Conservation (phyloP, 2,113 vertebrate genomes). For the Stegostoma tigrinum region DNA sequence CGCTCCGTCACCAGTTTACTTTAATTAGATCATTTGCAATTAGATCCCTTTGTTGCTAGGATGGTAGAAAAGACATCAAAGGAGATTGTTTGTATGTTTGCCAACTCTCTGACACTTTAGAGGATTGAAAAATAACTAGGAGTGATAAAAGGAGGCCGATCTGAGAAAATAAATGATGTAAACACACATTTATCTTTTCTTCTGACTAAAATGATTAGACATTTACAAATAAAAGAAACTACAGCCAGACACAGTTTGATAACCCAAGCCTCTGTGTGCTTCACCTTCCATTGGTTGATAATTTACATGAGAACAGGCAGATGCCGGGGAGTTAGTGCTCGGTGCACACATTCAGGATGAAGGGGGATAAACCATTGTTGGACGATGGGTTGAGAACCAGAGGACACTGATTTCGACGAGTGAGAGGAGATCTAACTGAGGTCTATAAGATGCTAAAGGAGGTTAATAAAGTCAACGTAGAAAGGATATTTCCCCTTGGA, state of each 20-base stretch:
- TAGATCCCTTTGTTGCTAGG: constrained; percentile 72
- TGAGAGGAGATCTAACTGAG: too few species aligned
- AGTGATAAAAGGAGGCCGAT: constrained; percentile 45
- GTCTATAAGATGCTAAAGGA: too few species aligned
- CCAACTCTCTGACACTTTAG: constrained; percentile 24
- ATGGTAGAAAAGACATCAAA: constrained; percentile 80
- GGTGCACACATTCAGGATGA: background rate
- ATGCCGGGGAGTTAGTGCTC: background rate
- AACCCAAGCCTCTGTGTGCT: background rate
- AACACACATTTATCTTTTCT: constrained; percentile 51
- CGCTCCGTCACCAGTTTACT: constrained; percentile 75
- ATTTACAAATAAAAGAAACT: constrained; percentile 43
- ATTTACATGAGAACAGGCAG: background rate
- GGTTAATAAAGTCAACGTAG: too few species aligned
- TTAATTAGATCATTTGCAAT: constrained; percentile 82
- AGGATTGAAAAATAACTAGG: constrained; percentile 38
- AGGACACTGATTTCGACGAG: too few species aligned
- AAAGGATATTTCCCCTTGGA: too few species aligned
- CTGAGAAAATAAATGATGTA: constrained; percentile 45
- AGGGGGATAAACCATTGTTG: background rate
- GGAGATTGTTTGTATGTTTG: constrained; percentile 42
- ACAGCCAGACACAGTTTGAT: background rate
- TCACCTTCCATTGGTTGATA: background rate
- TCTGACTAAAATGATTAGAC: constrained; percentile 52
- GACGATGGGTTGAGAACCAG: background rate